These are phyloP conservation scores for Listronotus oregonensis DNA, from an alignment of 1,140 invertebrate species.

Conservation along the genomic window DNA sequence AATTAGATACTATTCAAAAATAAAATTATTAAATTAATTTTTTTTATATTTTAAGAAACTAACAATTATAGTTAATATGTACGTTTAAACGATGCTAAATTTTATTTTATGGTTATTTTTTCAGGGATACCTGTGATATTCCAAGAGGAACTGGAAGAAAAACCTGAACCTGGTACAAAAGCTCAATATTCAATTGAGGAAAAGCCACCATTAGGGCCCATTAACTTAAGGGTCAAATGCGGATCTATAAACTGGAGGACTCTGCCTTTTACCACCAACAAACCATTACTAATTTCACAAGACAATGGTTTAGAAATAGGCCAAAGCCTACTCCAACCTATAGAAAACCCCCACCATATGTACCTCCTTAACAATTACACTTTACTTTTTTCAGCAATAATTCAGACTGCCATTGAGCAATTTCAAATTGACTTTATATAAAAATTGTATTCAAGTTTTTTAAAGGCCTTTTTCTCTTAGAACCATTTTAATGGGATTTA, in stretches of 20 bases:
- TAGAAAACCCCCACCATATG: slow-evolving; percentile 88
- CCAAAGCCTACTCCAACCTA: slow-evolving; percentile 84
- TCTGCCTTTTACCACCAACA: slow-evolving; percentile 67
- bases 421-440: slow-evolving; percentile 6
- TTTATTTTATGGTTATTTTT: background rate
- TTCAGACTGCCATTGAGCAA: slow-evolving; percentile 34
- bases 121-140: slow-evolving; percentile 91
- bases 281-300: slow-evolving; percentile 62
- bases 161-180: slow-evolving; percentile 79
- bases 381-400: slow-evolving; percentile 52
- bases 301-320: slow-evolving; percentile 65
- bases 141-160: slow-evolving; percentile 91
- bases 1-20: too few relatives aligned
- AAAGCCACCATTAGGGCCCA: slow-evolving; percentile 83
- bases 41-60: too few relatives aligned
- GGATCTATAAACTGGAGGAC: slow-evolving; percentile 58
- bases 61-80: too few relatives aligned
- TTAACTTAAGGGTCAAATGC: slow-evolving; percentile 72
- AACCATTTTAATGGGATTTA: background rate
- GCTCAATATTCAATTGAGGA: slow-evolving; percentile 91
- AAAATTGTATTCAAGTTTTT: background rate
- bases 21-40: too few relatives aligned
- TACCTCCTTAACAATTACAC: slow-evolving; percentile 77
- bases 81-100: too few relatives aligned
- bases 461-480: background rate